Percentiles rank a stretch among this genome's conserved stretches.
phyloP scores from a whole-genome alignment of 2,888 invertebrate species.

The Thereva nobilitata region DNA sequence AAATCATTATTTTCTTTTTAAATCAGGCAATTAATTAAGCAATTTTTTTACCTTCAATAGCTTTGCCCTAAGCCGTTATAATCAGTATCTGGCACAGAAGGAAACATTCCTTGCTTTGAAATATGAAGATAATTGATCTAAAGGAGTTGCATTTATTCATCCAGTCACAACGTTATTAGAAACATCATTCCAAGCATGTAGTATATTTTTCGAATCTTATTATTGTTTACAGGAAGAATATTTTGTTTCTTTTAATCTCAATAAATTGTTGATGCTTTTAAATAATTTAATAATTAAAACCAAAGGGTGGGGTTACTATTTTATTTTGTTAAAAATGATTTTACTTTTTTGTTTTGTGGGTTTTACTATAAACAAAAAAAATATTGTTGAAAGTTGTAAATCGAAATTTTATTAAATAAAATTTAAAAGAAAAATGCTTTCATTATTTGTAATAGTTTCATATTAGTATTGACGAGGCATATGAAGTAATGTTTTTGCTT shows the following conservation, averaged over 20 bases:
- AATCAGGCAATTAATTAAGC: constrained; percentile 22
- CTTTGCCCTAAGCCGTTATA: constrained; percentile 72
- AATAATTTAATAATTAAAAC: constrained; percentile 3
- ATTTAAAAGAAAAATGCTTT: too few relatives aligned
- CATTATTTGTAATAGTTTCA: too few relatives aligned
- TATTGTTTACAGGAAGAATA: too few relatives aligned
- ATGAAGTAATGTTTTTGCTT: too few relatives aligned
- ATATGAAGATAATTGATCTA: constrained; percentile 7
- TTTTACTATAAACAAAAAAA: constrained; percentile 14
- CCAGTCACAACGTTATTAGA: constrained; percentile 12
- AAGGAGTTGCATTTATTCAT: neutral
- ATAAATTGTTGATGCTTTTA: constrained; percentile 10
- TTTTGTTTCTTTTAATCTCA: constrained; percentile 5
- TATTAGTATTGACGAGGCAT: too few relatives aligned
- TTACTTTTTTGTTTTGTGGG: constrained; percentile 2
- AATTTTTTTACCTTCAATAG: constrained; percentile 54
- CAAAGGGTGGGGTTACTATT: constrained; percentile 13
- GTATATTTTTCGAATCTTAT: constrained; percentile 17
- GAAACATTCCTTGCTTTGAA: constrained; percentile 60
- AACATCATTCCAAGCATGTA: constrained; percentile 14
- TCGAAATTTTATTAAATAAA: constrained; percentile 14
- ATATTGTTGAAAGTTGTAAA: constrained; percentile 18
- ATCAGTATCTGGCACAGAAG: constrained; percentile 73
- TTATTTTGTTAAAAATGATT: constrained; percentile 15
- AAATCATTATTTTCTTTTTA: neutral